phyloP scores from a whole-genome alignment of 1,140 invertebrate genomes.

The Drosophila serrata region DNA sequence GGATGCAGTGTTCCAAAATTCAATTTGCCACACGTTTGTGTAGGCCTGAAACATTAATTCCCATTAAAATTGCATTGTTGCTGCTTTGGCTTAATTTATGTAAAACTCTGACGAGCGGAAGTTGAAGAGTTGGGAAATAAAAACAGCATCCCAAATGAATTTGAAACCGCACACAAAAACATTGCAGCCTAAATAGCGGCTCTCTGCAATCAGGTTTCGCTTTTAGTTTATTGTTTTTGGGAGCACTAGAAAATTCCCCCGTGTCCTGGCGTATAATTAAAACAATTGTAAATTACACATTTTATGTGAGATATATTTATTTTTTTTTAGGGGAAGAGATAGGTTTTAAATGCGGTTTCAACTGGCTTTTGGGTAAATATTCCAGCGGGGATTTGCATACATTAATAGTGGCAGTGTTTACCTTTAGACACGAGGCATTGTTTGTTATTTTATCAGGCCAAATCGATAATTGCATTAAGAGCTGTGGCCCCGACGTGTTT shows the following conservation, averaged over 20 bases:
- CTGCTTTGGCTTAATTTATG: slow-evolving; percentile 55
- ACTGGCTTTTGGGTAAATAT: slow-evolving; percentile 23
- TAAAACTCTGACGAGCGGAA: slow-evolving; percentile 46
- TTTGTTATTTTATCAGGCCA: slow-evolving; percentile 18
- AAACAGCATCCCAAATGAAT: slow-evolving; percentile 36
- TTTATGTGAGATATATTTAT: slow-evolving; percentile 37
- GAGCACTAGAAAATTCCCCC: neutral
- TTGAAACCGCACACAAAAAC: slow-evolving; percentile 6
- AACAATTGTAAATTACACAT: slow-evolving; percentile 48
- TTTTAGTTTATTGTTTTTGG: slow-evolving; percentile 29
- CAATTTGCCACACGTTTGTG: slow-evolving; percentile 60
- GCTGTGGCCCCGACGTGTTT: slow-evolving; percentile 11
- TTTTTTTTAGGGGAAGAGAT: neutral
- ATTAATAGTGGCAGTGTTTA: slow-evolving; percentile 6
- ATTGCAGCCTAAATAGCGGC: slow-evolving; percentile 1
- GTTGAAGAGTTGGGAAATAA: slow-evolving; percentile 23
- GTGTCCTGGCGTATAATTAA: slow-evolving; percentile 32
- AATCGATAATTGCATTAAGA: slow-evolving; percentile 43
- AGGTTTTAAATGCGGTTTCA: slow-evolving; percentile 28
- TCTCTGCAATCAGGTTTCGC: slow-evolving; percentile 24
- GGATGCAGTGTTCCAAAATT: slow-evolving; percentile 47
- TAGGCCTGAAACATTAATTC: slow-evolving; percentile 61
- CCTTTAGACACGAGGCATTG: slow-evolving; percentile 4
- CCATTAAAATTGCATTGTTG: slow-evolving; percentile 68
- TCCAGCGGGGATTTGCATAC: slow-evolving; percentile 15